Base-by-base conservation (phyloP, 2,797 vertebrate genomes). In the Galaxias olidus region DNA sequence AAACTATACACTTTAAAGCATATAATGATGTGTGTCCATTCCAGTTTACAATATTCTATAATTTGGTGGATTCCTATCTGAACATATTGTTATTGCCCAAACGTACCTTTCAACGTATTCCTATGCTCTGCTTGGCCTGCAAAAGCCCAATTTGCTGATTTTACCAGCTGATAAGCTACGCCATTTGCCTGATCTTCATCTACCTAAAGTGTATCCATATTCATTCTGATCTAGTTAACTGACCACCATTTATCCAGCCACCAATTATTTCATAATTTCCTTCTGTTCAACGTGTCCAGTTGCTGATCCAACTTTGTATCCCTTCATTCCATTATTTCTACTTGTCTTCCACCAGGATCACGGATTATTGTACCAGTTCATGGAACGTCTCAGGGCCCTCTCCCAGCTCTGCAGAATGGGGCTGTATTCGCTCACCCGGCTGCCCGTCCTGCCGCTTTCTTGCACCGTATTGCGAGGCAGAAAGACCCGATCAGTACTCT, bases 361-460 rank as follows among this genome's bases (percentile, higher is more conserved):
- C 6, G 69, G 61, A 59, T 89, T 86, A 75, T 59, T 92, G 81
- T 99, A 97, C 95, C 94, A 96, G 64, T 94, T 87, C 90, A 95
- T 93, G 52, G 94, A 97, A 55, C 88, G 84, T 12, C 79, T 87
- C 59, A 95, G 89, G 0, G 96, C 97, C 73, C 89, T 87, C 59
- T 95, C 92, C 98, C 98, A 99, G 76, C 86, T 92, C 75, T 92
- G 92, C 78, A 98, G 88, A 55, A 85, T 73, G 5, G 71, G 68
- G 68, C 63, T 76, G 74, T 97, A 96, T 14, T 93, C 88, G 53
- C 8, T 7, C 1, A 8, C 54, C 0, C 30, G 64, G 17, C 45
- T 20, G 10, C 4, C 41, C 0, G 19, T 15, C 0, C 68, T 64
- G 0, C 62, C 40, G 8, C 58, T 68, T 30, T 47, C 62, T 69